phyloP scores from a whole-genome alignment of 2,888 invertebrate species.

The Steinernema scapterisci region DNA sequence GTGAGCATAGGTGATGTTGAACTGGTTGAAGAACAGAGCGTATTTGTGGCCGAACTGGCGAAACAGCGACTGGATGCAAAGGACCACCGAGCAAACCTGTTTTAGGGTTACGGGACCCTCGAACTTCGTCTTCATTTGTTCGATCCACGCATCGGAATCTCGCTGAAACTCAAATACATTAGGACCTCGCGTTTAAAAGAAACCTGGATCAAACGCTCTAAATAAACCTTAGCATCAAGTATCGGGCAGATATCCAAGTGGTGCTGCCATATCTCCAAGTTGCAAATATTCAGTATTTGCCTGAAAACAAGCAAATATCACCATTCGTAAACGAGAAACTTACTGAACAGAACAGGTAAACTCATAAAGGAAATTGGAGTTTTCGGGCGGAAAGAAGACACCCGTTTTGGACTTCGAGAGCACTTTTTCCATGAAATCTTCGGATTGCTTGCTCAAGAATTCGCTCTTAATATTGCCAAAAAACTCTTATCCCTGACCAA shows the following conservation, averaged over 20 bases:
- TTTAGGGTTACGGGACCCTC: not conserved
- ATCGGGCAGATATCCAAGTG: conserved; percentile 12
- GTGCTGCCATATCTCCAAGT: conserved; percentile 22
- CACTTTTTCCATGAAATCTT: conserved; percentile 12
- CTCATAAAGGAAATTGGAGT: conserved; percentile 25
- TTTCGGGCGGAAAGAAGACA: conserved; percentile 22
- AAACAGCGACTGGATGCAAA: not conserved
- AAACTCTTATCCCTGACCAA: not conserved
- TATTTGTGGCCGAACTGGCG: conserved; percentile 27
- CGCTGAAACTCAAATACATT: not conserved
- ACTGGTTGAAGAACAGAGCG: conserved; percentile 26
- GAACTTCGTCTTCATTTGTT: not conserved
- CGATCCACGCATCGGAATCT: conserved; percentile 14
- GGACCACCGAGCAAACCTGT: not conserved
- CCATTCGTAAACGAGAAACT: not conserved
- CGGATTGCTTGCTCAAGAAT: conserved; percentile 2
- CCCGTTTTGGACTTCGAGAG: conserved; percentile 14
- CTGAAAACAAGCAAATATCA: not conserved
- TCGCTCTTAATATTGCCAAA: conserved; percentile 6
- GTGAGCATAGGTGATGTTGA: conserved; percentile 19
- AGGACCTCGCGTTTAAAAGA: not conserved
- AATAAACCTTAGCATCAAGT: conserved; percentile 10
- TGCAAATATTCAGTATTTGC: conserved; percentile 17
- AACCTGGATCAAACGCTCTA: conserved; percentile 4
- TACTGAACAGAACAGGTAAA: conserved; percentile 19